Percentiles rank a stretch among this genome's conserved stretches.
These are phyloP conservation scores for Phortica okadai DNA, from an alignment of 2,888 invertebrate species.

Conservation along the genomic window DNA sequence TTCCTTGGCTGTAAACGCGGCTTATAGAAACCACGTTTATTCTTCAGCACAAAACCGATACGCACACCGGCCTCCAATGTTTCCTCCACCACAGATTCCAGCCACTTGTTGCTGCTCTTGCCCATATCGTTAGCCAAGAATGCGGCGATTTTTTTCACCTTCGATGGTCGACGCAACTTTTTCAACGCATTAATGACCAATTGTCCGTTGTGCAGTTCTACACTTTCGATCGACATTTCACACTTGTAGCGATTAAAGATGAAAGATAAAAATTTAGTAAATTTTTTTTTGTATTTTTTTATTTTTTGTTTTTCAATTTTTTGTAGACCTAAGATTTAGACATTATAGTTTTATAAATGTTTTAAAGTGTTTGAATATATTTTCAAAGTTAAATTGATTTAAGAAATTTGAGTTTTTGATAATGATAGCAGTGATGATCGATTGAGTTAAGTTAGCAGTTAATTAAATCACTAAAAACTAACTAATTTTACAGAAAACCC, in stretches of 20 bases:
- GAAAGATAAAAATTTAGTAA: too few relatives aligned
- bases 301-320: too few relatives aligned
- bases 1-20: neutral
- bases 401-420: too few relatives aligned
- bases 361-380: too few relatives aligned
- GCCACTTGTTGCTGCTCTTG: neutral
- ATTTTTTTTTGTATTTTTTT: too few relatives aligned
- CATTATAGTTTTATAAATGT: too few relatives aligned
- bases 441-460: too few relatives aligned
- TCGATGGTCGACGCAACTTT: neutral
- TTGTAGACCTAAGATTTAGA: too few relatives aligned
- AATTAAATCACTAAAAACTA: neutral
- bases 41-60: neutral
- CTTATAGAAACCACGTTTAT: neutral
- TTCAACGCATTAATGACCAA: neutral
- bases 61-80: neutral
- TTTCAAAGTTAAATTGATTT: too few relatives aligned
- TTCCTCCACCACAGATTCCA: neutral
- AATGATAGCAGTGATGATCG: too few relatives aligned
- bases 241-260: too few relatives aligned
- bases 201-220: neutral
- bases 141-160: neutral
- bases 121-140: neutral
- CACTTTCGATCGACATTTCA: too few relatives aligned
- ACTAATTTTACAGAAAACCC: constrained; percentile 80